Conservation (phyloP, 2,888 invertebrate species). For the Hecatera dysodea region DNA sequence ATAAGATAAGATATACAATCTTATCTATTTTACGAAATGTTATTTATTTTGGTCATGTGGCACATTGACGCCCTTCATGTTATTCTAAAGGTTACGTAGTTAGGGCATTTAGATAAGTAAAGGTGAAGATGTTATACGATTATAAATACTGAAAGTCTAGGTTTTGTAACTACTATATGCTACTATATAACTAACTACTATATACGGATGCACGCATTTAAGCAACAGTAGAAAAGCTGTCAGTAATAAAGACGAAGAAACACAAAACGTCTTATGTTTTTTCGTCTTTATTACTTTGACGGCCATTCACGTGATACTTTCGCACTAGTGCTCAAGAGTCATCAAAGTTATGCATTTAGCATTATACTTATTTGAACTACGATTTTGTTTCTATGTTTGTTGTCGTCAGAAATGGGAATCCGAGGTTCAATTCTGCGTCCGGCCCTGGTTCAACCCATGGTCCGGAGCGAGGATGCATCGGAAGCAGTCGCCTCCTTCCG, state of each 20-base stretch:
- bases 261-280: not conserved
- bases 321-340: too few relatives aligned
- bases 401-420: too few relatives aligned
- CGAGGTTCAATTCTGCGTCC: too few relatives aligned
- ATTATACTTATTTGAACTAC: too few relatives aligned
- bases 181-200: constrained; percentile 16
- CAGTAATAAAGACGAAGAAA: constrained; percentile 3
- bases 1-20: constrained; percentile 27
- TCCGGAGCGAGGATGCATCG: too few relatives aligned
- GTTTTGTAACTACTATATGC: constrained; percentile 13
- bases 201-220: constrained; percentile 9
- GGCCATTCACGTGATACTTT: too few relatives aligned
- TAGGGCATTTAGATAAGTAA: constrained; percentile 16
- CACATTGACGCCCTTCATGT: constrained; percentile 12
- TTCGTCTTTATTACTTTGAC: too few relatives aligned
- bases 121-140: constrained; percentile 29
- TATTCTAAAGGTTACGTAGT: not conserved
- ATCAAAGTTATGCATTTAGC: too few relatives aligned
- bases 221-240: constrained; percentile 2
- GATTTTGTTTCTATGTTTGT: too few relatives aligned
- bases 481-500: too few relatives aligned
- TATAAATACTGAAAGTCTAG: constrained; percentile 24
- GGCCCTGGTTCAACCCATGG: too few relatives aligned
- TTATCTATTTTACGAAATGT: constrained; percentile 12
- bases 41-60: constrained; percentile 8